These are phyloP conservation scores for Nemotelus pantherinus DNA, from an alignment of 2,888 invertebrate genomes.

Conservation along the genomic window DNA sequence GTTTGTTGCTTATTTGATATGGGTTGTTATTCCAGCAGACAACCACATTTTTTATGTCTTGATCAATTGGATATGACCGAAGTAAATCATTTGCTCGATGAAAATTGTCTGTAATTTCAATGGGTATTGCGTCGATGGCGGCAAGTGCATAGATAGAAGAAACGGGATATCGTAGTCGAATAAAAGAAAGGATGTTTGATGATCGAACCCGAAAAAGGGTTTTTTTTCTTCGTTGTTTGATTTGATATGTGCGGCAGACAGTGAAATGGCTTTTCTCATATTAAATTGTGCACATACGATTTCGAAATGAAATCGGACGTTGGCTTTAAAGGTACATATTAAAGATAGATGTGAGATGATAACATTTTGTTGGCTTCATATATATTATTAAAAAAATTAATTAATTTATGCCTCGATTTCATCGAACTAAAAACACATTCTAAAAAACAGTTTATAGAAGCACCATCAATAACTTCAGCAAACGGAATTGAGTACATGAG, in stretches of 20 bases:
- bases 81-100: slow-evolving; percentile 25
- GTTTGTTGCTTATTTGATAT: slow-evolving; percentile 24
- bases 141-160: not conserved
- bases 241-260: slow-evolving; percentile 19
- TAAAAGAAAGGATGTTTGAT: not conserved
- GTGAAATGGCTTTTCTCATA: slow-evolving; percentile 20
- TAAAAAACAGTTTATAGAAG: too few species aligned
- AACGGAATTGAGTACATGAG: too few species aligned
- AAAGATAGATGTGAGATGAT: too few species aligned
- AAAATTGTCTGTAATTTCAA: not conserved
- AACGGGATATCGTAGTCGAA: not conserved
- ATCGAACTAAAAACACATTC: too few species aligned
- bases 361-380: too few species aligned
- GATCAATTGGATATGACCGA: slow-evolving; percentile 34
- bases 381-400: too few species aligned
- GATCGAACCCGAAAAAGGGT: slow-evolving; percentile 1
- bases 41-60: slow-evolving; percentile 35
- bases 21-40: not conserved
- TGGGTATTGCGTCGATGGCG: not conserved
- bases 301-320: too few species aligned
- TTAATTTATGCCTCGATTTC: too few species aligned
- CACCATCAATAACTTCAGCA: too few species aligned
- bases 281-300: not conserved
- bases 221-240: slow-evolving; percentile 8
- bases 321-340: too few species aligned